These are phyloP conservation scores for Leptogaster cylindrica DNA, from an alignment of 2,888 invertebrate genomes.

Conservation along the genomic window DNA sequence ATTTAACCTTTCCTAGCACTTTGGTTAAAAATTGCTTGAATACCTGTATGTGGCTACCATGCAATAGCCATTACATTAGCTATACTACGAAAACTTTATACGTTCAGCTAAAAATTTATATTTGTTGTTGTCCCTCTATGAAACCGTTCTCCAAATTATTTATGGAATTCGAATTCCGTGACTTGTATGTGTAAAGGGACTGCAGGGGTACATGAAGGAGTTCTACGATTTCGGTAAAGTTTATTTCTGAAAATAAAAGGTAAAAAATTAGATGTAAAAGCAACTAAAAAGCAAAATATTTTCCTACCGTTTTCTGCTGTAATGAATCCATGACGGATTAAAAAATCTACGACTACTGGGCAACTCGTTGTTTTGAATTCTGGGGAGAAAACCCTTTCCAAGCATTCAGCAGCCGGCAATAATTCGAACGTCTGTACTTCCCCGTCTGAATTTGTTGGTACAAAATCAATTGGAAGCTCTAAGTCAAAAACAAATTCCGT, in stretches of 20 bases:
- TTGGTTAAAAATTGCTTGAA: constrained; percentile 36
- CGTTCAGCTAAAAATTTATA: too few species aligned
- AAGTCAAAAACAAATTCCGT: constrained; percentile 94
- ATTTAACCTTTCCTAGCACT: constrained; percentile 29
- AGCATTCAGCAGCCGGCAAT: constrained; percentile 80
- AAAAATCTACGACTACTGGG: constrained; percentile 88
- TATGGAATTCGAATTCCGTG: constrained; percentile 31
- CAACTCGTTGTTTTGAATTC: constrained; percentile 95
- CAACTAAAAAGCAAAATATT: background rate
- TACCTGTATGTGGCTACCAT: constrained; percentile 15
- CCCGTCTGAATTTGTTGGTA: constrained; percentile 91
- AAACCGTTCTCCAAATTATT: constrained; percentile 51
- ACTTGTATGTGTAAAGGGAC: constrained; percentile 72
- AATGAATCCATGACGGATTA: constrained; percentile 88
- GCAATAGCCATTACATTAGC: background rate
- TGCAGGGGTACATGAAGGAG: constrained; percentile 87
- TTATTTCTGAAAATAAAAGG: constrained; percentile 72
- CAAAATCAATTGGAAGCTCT: constrained; percentile 87
- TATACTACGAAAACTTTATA: background rate
- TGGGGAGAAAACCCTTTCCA: constrained; percentile 79
- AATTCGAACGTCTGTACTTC: constrained; percentile 92
- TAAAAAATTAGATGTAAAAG: constrained; percentile 14
- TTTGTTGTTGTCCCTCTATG: constrained; percentile 39
- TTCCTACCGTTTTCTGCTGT: constrained; percentile 84
- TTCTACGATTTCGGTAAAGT: constrained; percentile 84